phyloP scores from a whole-genome alignment of 1,140 invertebrate species.

The Apocrypta bakeri region DNA sequence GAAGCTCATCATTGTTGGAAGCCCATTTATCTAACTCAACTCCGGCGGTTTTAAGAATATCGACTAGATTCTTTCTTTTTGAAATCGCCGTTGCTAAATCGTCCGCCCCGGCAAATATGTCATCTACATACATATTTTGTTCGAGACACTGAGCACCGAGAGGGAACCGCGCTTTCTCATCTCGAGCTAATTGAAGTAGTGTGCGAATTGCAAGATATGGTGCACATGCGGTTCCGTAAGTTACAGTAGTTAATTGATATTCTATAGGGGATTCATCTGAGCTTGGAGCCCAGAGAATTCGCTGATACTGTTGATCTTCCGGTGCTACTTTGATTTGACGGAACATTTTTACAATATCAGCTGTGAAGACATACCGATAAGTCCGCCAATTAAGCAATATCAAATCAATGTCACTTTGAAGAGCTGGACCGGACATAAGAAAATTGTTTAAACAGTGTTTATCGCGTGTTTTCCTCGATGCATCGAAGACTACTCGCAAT shows the following conservation, averaged over 20 bases:
- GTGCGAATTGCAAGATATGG: neutral
- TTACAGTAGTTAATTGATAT: constrained; percentile 62
- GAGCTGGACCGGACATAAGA: neutral
- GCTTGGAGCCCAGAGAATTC: constrained; percentile 58
- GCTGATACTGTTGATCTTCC: constrained; percentile 57
- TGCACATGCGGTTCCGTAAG: constrained; percentile 59
- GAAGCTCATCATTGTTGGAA: neutral
- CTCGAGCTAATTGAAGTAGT: neutral
- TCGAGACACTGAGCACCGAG: neutral
- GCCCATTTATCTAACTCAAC: constrained; percentile 34
- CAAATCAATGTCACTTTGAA: neutral
- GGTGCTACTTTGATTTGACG: constrained; percentile 58
- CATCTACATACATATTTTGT: constrained; percentile 31
- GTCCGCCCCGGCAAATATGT: constrained; percentile 25
- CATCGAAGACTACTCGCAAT: neutral
- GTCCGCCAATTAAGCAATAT: neutral
- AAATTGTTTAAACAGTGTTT: neutral
- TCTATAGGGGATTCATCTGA: neutral
- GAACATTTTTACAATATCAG: constrained; percentile 48
- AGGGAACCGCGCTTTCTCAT: neutral
- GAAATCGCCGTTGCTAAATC: neutral
- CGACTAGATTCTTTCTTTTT: neutral
- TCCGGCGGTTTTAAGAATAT: neutral
- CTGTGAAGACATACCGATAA: neutral
- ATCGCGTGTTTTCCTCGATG: neutral